A percentile compares a stretch with the other conserved stretches of the same genome.
Conservation (phyloP, 2,113 vertebrate species). For the Felis chaus region DNA sequence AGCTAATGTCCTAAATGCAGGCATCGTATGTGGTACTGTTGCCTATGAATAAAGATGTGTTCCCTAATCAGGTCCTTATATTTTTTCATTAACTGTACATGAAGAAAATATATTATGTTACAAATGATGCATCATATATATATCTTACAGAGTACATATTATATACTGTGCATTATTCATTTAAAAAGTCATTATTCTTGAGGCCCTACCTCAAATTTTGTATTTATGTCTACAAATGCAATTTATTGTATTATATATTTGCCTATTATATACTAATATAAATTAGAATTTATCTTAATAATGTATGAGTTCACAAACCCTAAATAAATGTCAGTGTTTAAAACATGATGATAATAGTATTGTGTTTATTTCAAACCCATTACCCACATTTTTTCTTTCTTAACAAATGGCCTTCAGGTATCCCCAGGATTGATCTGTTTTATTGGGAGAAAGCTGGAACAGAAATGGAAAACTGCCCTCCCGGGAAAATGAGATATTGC, state of each 20-base stretch:
- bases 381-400: conserved; percentile 57
- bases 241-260: conserved; percentile 99
- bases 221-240: conserved; percentile 99
- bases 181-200: conserved; percentile 95
- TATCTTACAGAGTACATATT: conserved; percentile 88
- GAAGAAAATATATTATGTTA: conserved; percentile 89
- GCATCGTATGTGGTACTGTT: conserved; percentile 93
- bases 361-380: conserved; percentile 56
- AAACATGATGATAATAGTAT: conserved; percentile 71
- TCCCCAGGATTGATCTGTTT: conserved; percentile 73
- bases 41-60: conserved; percentile 98
- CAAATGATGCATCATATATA: conserved; percentile 86
- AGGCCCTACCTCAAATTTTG: conserved; percentile 99
- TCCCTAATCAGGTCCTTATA: conserved; percentile 91
- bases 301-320: conserved; percentile 93
- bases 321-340: conserved; percentile 98
- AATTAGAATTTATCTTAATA: conserved; percentile 92
- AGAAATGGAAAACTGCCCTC: conserved; percentile 74
- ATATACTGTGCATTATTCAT: conserved; percentile 92
- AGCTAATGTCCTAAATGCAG: conserved; percentile 94
- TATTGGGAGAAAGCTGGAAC: conserved; percentile 75
- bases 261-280: conserved; percentile 96
- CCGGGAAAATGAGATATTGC: conserved; percentile 71
- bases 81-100: conserved; percentile 89
- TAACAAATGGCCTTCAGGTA: conserved; percentile 75